Percentiles rank a stretch among this genome's conserved stretches.
These are phyloP conservation scores for Heliconius nattereri DNA, from an alignment of 1,140 invertebrate genomes.

Conservation along the genomic window DNA sequence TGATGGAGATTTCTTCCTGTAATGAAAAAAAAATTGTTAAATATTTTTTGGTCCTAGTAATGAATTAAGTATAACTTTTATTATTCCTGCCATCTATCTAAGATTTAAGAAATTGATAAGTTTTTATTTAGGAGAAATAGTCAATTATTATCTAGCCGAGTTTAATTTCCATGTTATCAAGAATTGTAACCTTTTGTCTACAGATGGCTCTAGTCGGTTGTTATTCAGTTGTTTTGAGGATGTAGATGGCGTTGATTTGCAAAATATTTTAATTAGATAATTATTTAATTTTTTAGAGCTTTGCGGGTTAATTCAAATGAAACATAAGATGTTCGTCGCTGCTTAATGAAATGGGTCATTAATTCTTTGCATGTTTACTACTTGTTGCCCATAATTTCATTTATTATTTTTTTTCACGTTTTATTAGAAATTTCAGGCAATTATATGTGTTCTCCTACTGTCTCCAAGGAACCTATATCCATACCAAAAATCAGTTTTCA, in stretches of 20 bases:
- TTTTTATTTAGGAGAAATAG: background rate
- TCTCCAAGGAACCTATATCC: no score
- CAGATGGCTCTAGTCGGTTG: background rate
- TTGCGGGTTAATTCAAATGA: no score
- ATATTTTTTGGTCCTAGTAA: background rate
- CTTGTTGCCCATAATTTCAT: no score
- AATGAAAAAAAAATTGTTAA: conserved; percentile 10
- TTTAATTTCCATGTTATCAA: background rate
- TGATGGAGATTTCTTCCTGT: conserved; percentile 97
- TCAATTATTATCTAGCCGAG: background rate
- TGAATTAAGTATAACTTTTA: background rate
- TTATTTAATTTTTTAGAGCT: no score
- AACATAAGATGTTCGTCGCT: no score
- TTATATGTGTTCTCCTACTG: no score
- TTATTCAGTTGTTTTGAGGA: background rate
- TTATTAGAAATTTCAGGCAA: no score
- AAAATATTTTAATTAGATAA: background rate
- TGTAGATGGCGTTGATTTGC: background rate
- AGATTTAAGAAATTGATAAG: background rate
- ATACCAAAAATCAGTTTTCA: no score
- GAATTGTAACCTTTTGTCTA: background rate
- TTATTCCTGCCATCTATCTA: background rate
- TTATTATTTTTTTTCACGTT: no score
- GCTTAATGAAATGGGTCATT: no score
- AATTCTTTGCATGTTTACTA: no score